Evolutionary conservation across 2,797 vertebrate genomes (phyloP), one percentile per base, ranked within the genome.

Genomic region (Delichon dasypus): DNA sequence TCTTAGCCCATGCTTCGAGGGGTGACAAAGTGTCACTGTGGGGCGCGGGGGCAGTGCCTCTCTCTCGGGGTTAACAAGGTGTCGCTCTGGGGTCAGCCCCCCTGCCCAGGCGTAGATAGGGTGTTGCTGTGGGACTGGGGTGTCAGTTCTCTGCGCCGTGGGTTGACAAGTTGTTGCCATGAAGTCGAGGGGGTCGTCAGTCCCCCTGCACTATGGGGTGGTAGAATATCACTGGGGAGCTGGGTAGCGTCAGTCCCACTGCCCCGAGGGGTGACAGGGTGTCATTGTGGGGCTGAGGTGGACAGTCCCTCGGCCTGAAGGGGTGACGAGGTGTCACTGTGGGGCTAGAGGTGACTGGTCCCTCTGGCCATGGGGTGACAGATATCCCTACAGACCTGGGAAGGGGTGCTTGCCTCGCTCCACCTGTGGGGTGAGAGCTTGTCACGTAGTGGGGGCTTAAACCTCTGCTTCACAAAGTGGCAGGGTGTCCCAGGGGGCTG

Each of bases 171-270:
- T 6, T n/a, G 11, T 23, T 13, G 8, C 44, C 26, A 1, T 40
- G 16, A 32, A 58, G 8, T 4, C 16, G 17, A 38, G 9, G 13
- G 13, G 26, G 4, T 15, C 11, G 7, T 44, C 27, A 55, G 21
- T 17, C 8, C 10, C 5, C 2, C 5, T 40, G 11, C 13, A 5
- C 45, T 7, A 4, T 29, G 29, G 13, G 16, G 23, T 48, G 34
- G 5, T 8, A 9, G 19, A 25, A 8, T 32, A 5, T 29, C 26
- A 0, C 17, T 27, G 0, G 23, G 54, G 11, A 26, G 17, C n/a
- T 48, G 21, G 16, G 17, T 3, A 36, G 5, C 4, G 10, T 29
- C 47, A 23, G 54, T 25, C 7, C 5, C 8, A 2, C 3, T 3
- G 47, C 4, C 13, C 36, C 2, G 0, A 11, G 17, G 13, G 16